Evolutionary conservation across 2,888 invertebrate genomes (phyloP).

Genomic region (Danaus chrysippus): DNA sequence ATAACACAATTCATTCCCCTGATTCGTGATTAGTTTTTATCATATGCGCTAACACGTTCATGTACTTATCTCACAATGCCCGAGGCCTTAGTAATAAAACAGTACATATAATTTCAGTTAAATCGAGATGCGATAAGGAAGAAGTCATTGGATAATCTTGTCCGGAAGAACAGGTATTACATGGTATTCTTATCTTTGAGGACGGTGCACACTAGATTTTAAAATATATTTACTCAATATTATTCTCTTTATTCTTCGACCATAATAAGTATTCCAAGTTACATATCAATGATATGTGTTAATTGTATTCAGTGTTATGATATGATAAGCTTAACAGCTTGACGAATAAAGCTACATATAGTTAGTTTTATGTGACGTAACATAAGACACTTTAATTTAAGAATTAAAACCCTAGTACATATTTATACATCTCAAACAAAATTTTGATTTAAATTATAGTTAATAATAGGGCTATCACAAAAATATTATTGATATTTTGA

Average conservation of each 20-base stretch:
- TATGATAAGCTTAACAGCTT: too few species aligned
- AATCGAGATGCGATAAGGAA: conserved; percentile 28
- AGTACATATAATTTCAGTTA: conserved; percentile 30
- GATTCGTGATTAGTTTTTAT: neutral
- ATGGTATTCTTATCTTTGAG: conserved; percentile 24
- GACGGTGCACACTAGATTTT: conserved; percentile 16
- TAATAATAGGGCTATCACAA: neutral
- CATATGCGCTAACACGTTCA: conserved; percentile 2
- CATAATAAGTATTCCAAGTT: too few species aligned
- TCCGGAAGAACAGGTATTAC: conserved; percentile 32
- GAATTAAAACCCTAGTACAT: too few species aligned
- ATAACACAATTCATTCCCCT: neutral
- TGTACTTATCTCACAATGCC: conserved; percentile 18
- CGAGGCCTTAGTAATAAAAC: conserved; percentile 26
- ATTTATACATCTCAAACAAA: too few species aligned
- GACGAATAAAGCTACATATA: too few species aligned
- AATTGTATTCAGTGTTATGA: too few species aligned
- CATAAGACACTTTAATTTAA: too few species aligned
- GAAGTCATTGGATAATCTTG: conserved; percentile 31
- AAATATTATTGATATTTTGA: neutral
- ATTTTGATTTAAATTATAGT: too few species aligned
- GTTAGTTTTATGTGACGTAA: too few species aligned
- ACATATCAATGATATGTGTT: too few species aligned
- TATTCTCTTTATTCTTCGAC: too few species aligned
- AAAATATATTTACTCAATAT: too few species aligned